Percentiles rank a stretch among this genome's conserved stretches.
Evolutionary conservation across 2,888 invertebrate species (phyloP).

Genomic region (Venusia cambrica): DNA sequence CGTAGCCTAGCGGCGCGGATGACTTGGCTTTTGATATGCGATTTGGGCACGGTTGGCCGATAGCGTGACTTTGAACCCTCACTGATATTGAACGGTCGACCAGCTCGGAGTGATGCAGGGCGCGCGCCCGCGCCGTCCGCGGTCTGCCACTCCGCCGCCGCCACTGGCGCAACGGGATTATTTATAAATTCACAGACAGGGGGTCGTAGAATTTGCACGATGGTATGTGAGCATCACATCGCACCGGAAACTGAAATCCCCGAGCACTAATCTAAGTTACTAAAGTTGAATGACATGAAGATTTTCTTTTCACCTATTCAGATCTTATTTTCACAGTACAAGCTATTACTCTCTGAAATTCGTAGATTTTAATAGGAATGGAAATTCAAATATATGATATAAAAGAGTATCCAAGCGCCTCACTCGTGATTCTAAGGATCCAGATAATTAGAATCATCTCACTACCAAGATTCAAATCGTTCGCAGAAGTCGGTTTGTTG

Average conservation of each 20-base stretch:
- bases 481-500: slow-evolving; percentile 43
- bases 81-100: slow-evolving; percentile 17
- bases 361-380: no score
- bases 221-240: slow-evolving; percentile 61
- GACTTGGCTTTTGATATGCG: no score
- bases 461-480: slow-evolving; percentile 31
- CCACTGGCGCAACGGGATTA: slow-evolving; percentile 78
- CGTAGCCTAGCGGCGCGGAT: slow-evolving; percentile 7
- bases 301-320: neutral
- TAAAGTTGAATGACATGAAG: neutral
- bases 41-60: slow-evolving; percentile 5
- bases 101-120: slow-evolving; percentile 59
- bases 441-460: slow-evolving; percentile 20
- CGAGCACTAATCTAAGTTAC: slow-evolving; percentile 10
- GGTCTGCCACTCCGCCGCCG: slow-evolving; percentile 75
- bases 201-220: slow-evolving; percentile 78
- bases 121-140: slow-evolving; percentile 81
- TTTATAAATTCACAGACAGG: slow-evolving; percentile 80
- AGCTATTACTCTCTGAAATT: no score
- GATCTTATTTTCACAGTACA: no score
- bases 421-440: no score
- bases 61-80: slow-evolving; percentile 24
- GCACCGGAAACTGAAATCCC: slow-evolving; percentile 54
- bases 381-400: no score
- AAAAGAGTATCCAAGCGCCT: no score